phyloP scores from a whole-genome alignment of 2,113 vertebrate species.

The Axis porcinus region DNA sequence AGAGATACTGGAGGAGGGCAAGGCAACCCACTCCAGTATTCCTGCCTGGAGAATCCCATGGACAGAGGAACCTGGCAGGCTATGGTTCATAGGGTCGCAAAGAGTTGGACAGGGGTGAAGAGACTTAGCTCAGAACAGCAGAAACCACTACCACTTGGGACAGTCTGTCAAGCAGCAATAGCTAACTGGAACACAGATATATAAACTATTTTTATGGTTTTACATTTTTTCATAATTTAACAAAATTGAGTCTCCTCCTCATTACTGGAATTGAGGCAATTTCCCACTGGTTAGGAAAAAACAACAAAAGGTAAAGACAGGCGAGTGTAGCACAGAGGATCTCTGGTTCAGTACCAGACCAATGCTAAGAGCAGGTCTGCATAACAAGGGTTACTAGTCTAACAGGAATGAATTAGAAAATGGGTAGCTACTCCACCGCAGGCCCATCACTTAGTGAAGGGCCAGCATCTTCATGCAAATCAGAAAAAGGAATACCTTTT shows the following conservation, averaged over 20 bases:
- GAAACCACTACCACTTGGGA: neutral
- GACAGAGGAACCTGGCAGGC: neutral
- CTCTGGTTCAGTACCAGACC: neutral
- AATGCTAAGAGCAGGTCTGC: neutral
- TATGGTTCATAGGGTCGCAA: neutral
- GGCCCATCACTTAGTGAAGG: neutral
- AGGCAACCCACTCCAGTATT: neutral
- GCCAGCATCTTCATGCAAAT: neutral
- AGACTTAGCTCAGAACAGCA: neutral
- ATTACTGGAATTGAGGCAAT: neutral
- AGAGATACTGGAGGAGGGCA: neutral
- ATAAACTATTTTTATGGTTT: neutral
- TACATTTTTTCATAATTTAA: neutral
- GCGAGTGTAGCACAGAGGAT: neutral
- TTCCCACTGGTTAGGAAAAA: neutral
- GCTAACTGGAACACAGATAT: neutral
- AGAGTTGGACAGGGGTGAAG: neutral
- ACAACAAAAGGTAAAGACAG: neutral
- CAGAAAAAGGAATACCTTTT: neutral
- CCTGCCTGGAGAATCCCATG: neutral
- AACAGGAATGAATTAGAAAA: neutral
- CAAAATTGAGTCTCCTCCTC: neutral
- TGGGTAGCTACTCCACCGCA: neutral
- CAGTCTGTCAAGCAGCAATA: neutral
- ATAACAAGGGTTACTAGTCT: neutral